A percentile compares a stretch with the other conserved stretches of the same genome.
Evolutionary conservation across 2,888 invertebrate genomes (phyloP).

Genomic region (Tanytarsus gracilentus): DNA sequence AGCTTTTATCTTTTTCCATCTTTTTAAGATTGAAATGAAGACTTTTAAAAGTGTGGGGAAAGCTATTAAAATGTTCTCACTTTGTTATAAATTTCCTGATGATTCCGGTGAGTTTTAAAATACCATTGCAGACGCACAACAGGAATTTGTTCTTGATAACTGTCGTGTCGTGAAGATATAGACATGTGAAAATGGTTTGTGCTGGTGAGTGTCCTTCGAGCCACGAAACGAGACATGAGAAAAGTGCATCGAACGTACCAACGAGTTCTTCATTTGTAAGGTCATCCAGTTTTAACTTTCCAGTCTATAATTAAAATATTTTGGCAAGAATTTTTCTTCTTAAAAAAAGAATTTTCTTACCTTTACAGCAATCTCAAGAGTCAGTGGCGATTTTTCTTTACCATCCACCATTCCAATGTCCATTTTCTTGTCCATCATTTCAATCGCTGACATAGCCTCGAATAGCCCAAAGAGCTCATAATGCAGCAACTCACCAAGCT

Average conservation of each 20-base stretch:
- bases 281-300: constrained; percentile 65
- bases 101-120: constrained; percentile 81
- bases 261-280: constrained; percentile 73
- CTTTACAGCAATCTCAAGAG: constrained; percentile 77
- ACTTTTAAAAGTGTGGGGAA: constrained; percentile 4
- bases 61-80: constrained; percentile 47
- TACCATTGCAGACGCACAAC: constrained; percentile 75
- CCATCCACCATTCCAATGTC: constrained; percentile 98
- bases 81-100: constrained; percentile 83
- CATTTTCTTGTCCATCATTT: constrained; percentile 99
- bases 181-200: constrained; percentile 93
- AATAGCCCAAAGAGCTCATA: constrained; percentile 86
- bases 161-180: constrained; percentile 87
- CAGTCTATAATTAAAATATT: constrained; percentile 47
- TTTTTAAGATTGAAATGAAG: too few species aligned
- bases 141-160: constrained; percentile 72
- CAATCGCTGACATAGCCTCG: constrained; percentile 99
- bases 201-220: constrained; percentile 92
- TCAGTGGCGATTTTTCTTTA: constrained; percentile 72
- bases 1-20: constrained; percentile 2
- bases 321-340: constrained; percentile 25
- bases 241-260: constrained; percentile 87
- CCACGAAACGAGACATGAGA: constrained; percentile 94
- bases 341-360: constrained; percentile 47
- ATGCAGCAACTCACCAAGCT: constrained; percentile 73